Base-by-base conservation (phyloP, 2,888 invertebrate species). In the Erebia epiphron region DNA sequence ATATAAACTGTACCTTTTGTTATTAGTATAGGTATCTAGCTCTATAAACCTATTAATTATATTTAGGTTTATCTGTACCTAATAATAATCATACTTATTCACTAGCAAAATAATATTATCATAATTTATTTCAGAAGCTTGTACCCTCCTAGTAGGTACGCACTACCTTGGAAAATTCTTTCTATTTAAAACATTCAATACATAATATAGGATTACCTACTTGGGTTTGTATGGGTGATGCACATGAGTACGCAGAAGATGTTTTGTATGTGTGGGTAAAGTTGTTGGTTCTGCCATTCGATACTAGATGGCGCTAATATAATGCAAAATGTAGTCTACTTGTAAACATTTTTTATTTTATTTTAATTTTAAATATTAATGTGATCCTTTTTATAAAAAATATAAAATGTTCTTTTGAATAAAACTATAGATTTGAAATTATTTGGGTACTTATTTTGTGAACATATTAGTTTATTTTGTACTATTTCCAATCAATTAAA, bases 291-390 rank as follows among this genome's bases (percentile, higher is more conserved):
- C 82, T 54, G 87, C 92, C 84, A 89, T 86, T 89, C 89, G 82
- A 81, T 82, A 83, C 81, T 73, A 90, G 92, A 89, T 92, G 91
- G 91, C 91, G 87, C 77, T 88, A 21, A 0, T 13, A 43, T 16
- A 21, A 26, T 21, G 11, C 26, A 7, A 57, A 57, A 57, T 57
- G 18, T 18, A 61, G 9, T 35, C 35, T 3, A 41, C 8, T 35
- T 14, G 1, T 41, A 41, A 41, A 14, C 3, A n/a, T n/a, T 57
- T 14, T 14, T 26, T 26, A 13, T 56, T 16, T 7, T 16, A 16
- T 50, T n/a, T 50, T 16, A 50, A 14, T 14, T 50, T 50, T 1
- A 7, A n/a, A 50, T n/a, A n/a, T 1, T 11, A 50, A 50, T 50
- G 7, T 50, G 50, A 1, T 35, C 35, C 35, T 35, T 35, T 7